Evolutionary conservation across 53 echinoderm and acorn worm genomes (phyloP).

Genomic region (Arbacia lixula): DNA sequence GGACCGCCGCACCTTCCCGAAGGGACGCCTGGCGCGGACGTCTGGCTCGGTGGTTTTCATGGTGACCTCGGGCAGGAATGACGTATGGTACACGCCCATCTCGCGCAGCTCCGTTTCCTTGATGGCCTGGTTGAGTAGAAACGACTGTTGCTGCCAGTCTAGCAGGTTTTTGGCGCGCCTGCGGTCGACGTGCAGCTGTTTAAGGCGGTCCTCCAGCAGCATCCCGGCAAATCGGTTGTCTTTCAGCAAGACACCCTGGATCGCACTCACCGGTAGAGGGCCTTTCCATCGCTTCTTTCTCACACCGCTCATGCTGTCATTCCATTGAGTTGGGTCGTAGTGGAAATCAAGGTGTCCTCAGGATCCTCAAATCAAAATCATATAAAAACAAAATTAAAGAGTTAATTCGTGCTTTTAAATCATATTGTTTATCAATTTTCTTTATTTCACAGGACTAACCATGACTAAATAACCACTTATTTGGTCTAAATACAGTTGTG

Average conservation of each 20-base stretch:
- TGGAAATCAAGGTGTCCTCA: too few species aligned
- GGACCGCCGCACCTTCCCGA: constrained; percentile 59
- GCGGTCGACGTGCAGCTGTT: constrained; percentile 60
- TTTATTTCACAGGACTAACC: too few species aligned
- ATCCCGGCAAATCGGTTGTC: constrained; percentile 78
- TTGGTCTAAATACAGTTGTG: too few species aligned
- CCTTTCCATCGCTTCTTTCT: constrained; percentile 67
- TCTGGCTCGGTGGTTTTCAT: constrained; percentile 86
- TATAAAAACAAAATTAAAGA: neutral
- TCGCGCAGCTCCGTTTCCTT: constrained; percentile 94
- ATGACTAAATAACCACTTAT: too few species aligned
- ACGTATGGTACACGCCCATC: constrained; percentile 75
- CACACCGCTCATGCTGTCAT: constrained; percentile 35
- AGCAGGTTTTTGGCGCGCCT: constrained; percentile 70
- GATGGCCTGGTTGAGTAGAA: constrained; percentile 78
- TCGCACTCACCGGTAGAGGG: constrained; percentile 76
- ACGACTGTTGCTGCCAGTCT: constrained; percentile 87
- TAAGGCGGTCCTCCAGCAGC: constrained; percentile 61
- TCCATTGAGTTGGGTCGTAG: too few species aligned
- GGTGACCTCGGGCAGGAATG: constrained; percentile 84
- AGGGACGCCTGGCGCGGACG: constrained; percentile 77
- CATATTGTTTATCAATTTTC: too few species aligned
- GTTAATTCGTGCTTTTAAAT: too few species aligned
- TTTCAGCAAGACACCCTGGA: constrained; percentile 72
- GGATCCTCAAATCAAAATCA: neutral